Conservation (phyloP, 2,888 invertebrate species). For the Thysanoteuthis rhombus region DNA sequence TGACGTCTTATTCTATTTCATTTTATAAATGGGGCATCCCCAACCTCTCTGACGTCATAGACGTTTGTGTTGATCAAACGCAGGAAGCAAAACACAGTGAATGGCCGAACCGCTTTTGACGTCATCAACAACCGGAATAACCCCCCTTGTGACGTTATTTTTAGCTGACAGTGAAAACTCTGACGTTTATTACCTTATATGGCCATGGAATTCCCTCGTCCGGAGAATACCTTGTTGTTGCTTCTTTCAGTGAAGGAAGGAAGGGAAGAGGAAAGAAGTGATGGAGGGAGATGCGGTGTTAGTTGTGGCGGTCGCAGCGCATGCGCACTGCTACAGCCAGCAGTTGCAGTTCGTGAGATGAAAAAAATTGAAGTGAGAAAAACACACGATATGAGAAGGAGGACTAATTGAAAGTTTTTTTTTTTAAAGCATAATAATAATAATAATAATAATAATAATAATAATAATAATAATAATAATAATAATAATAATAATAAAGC, state of each 20-base stretch:
- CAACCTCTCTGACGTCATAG: neutral
- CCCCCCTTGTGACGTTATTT: neutral
- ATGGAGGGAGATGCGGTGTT: neutral
- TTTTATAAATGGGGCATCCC: neutral
- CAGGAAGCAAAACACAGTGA: neutral
- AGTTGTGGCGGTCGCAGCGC: neutral
- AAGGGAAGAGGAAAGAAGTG: no score
- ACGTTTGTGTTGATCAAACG: neutral
- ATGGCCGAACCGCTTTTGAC: neutral
- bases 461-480: no score
- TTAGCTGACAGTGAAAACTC: neutral
- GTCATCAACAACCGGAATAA: neutral
- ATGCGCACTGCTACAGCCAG: neutral
- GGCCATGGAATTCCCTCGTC: neutral
- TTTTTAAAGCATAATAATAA: no score
- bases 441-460: no score
- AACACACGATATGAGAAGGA: no score
- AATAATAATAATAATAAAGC: no score
- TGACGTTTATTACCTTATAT: neutral
- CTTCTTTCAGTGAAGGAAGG: no score
- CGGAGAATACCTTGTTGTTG: slow-evolving; percentile 12
- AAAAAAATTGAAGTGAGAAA: no score
- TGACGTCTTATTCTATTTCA: neutral
- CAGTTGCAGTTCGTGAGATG: neutral
- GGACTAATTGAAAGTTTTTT: no score